Evolutionary conservation across 2,113 vertebrate species (phyloP), one percentile per base, ranked within the genome.

Genomic region (Labeo catla): DNA sequence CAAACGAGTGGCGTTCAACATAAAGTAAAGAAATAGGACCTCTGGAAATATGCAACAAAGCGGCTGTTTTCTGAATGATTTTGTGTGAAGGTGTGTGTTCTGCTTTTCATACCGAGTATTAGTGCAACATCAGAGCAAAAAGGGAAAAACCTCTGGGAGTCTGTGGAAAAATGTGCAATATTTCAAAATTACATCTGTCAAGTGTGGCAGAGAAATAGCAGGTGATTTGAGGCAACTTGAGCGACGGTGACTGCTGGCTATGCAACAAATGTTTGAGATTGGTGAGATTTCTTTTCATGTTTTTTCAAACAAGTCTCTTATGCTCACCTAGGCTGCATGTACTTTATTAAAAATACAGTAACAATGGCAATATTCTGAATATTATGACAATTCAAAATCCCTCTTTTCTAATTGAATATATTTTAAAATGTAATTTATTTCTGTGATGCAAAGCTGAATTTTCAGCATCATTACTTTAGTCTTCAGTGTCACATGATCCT

Each of bases 71-170:
- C 59, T 57, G 76, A 54, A 66, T 54, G 84, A 68, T 13, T 28
- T 43, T 13, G 54, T 50, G 63, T 36, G 76, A 49, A 21, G 39
- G 49, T 66, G 23, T 57, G 61, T 47, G 28, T 70, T 52, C 80
- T 79, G 72, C 45, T 82, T 88, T 85, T 70, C 57, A 74, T 83
- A 23, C 43, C 4, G 54, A 76, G 74, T 70, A 66, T 72, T 39
- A 57, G n/a, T 77, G 50, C 49, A 68, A 66, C 47, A 65, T 78
- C 59, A 13, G 84, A 78, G n/a, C n/a, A 57, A 19, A 81, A 59
- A 49, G 43, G n/a, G 76, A 45, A 73, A 73, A 73, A 47, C 77
- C 66, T 15, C 45, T 52, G 76, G 59, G 86, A 59, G 39, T 12
- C 54, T n/a, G 7, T 34, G 54, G 49, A 47, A 49, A 72, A 65